phyloP scores from a whole-genome alignment of 2,888 invertebrate genomes.

The Limnephilus auricula region DNA sequence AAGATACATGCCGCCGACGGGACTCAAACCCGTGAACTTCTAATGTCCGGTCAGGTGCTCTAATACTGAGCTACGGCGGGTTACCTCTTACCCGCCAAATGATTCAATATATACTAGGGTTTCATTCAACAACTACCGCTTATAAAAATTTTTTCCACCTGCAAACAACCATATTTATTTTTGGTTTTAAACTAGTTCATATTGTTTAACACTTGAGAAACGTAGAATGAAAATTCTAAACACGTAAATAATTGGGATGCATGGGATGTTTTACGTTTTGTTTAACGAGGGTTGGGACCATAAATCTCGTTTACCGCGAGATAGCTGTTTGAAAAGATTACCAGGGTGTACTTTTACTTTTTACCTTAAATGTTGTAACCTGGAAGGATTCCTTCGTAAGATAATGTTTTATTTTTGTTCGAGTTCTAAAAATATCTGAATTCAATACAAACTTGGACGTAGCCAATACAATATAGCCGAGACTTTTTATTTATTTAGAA shows the following conservation, averaged over 20 bases:
- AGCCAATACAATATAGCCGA: neutral
- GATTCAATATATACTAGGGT: too few species aligned
- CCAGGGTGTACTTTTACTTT: neutral
- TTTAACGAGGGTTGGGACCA: conserved; percentile 1
- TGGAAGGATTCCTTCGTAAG: neutral
- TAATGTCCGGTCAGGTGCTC: too few species aligned
- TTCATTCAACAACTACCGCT: too few species aligned
- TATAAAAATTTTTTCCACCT: too few species aligned
- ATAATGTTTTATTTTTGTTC: neutral
- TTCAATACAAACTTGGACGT: neutral
- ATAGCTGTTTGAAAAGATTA: conserved; percentile 28
- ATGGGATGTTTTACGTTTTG: neutral
- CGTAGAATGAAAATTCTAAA: conserved; percentile 8
- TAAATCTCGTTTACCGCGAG: conserved; percentile 20
- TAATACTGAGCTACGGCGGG: too few species aligned
- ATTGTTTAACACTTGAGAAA: neutral
- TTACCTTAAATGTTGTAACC: neutral
- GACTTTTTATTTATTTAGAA: neutral
- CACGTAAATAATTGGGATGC: conserved; percentile 4
- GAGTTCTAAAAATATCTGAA: neutral
- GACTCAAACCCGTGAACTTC: too few species aligned
- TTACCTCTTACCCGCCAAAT: too few species aligned
- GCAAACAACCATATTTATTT: too few species aligned
- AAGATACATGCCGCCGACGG: too few species aligned
- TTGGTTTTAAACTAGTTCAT: neutral